Evolutionary conservation across 2,113 vertebrate species (phyloP).

Genomic region (Peromyscus maniculatus): DNA sequence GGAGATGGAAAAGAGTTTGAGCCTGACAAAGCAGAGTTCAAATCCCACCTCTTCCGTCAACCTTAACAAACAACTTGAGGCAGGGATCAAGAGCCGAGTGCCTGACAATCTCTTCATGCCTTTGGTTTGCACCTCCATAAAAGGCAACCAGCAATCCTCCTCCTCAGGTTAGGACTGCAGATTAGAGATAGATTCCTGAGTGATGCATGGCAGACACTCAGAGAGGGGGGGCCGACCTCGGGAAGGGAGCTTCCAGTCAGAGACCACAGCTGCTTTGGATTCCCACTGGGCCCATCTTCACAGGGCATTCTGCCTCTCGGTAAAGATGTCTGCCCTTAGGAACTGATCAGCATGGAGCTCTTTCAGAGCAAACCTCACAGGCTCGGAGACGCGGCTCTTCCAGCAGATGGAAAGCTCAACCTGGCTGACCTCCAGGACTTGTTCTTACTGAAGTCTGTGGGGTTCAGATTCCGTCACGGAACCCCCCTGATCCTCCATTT

Average conservation of each 20-base stretch:
- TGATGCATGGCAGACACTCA: not conserved
- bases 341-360: not conserved
- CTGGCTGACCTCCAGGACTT: not conserved
- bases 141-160: not conserved
- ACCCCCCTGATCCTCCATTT: slow-evolving; percentile 51
- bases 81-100: not conserved
- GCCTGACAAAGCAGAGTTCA: not conserved
- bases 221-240: not conserved
- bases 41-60: not conserved
- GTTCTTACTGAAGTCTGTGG: not conserved
- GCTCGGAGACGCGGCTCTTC: not conserved
- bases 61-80: not conserved
- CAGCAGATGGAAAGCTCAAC: not conserved
- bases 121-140: not conserved
- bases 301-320: not conserved
- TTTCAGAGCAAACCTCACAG: not conserved
- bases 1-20: not conserved
- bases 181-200: slow-evolving; percentile 18
- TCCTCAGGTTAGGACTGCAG: not conserved
- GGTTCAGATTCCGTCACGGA: not conserved
- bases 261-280: not conserved
- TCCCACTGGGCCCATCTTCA: not conserved
- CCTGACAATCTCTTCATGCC: not conserved
- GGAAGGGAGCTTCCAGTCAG: not conserved
- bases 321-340: not conserved